Base-by-base conservation (phyloP, 1,140 invertebrate species). In the Bradysia coprophila region DNA sequence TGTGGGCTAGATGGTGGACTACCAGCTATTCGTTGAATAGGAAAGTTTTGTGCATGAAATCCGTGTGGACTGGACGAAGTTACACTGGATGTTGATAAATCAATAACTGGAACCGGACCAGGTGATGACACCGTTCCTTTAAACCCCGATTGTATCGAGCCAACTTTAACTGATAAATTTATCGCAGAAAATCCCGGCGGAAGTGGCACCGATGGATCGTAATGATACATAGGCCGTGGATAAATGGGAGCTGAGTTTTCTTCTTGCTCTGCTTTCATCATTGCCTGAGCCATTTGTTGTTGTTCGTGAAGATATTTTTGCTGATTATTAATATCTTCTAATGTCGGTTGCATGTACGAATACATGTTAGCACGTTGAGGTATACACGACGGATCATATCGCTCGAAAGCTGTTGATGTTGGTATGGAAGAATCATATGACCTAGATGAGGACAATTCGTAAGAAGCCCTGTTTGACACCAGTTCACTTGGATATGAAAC, bases 81-180 rank as follows among this genome's bases (percentile, higher is more conserved):
- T 16, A 81, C 81, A 56, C 79, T 85, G 46, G 83, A 84, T 21
- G 82, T 83, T 40, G 83, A 87, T 22, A 88, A 65, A 62, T 90
- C 85, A 67, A 89, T 87, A 41, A 86, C 83, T 18, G 36, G 36
- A 11, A 81, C 79, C 34, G 77, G 76, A 8, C 75, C 69, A 10
- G 76, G 74, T 28, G 75, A 77, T 23, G 71, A 66, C 21, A 73
- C 71, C 32, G 6, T 28, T 18, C n/a, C 5, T 18, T 18, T 18
- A 19, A n/a, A 18, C 21, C 70, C 68, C 37, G 78, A 76, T 56
- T 82, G 77, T 36, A 76, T 75, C 18, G 76, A 78, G 23, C 80
- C 78, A 53, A 84, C 78, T 67, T 89, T 90, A 45, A 89, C 85
- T 50, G 80, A 77, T 49, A 87, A 63, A 67, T 85, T 85, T 53